Base-by-base conservation (phyloP, 2,113 vertebrate genomes). In the Zootoca vivipara region DNA sequence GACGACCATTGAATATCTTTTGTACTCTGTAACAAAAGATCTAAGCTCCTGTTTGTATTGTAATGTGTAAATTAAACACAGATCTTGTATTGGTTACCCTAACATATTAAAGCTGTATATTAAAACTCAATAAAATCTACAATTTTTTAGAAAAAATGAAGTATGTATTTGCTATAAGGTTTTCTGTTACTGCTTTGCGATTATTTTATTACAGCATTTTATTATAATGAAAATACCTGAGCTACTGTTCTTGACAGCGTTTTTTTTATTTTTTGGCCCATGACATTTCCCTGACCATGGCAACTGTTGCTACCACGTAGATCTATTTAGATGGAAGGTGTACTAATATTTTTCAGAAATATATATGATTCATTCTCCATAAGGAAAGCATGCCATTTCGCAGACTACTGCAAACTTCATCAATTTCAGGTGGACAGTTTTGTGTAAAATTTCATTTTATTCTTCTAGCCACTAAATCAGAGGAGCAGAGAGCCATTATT, bases 21-120 rank as follows among this genome's bases (percentile, higher is more conserved):
- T 98, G 97, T 98, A 97, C 96, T 96, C 96, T 97, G 96, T 97
- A 97, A 96, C 95, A 96, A 94, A 97, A 97, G 96, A 97, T 96
- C 94, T 96, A 92, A 96, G 94, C 96, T 96, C 95, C 96, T 64
- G 13, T 96, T 87, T 97, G 95, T 97, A 96, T 97, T 97, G 95
- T 97, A 96, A 98, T 98, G 96, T 99, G 97, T 98, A 98, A 97
- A 98, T 98, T 96, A 95, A 97, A 95, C 92, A 92, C 97, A 97
- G 97, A 96, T 97, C 97, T 96, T 98, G 97, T 97, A 96, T 96
- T 83, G 96, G 97, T 96, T 97, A 96, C 97, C 97, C 94, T 96
- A 93, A 94, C 96, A 96, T 98, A 98, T 97, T 97, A 97, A 96
- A 96, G 95, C 94, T 98, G 98, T 98, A 98, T 98, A 98, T 98